A percentile compares a stretch with the other conserved stretches of the same genome.
Conservation (phyloP, 2,797 vertebrate species). For the Enteromius mattozi region DNA sequence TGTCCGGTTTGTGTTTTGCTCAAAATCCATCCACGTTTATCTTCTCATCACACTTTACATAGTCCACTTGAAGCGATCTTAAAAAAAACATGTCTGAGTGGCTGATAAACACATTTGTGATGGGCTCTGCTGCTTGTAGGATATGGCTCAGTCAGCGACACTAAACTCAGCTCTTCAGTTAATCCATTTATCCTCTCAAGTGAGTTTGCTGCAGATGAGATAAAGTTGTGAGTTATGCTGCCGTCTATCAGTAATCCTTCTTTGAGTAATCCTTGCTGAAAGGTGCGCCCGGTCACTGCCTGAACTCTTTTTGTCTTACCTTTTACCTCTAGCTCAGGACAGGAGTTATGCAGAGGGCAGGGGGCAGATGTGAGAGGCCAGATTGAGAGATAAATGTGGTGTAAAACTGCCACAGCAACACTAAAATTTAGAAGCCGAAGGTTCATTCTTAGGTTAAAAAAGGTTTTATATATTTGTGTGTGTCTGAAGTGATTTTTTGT, state of each 20-base stretch:
- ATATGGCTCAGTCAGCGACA: conserved; percentile 41
- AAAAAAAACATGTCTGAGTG: conserved; percentile 26
- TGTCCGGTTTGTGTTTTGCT: background rate
- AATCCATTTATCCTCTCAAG: conserved; percentile 62
- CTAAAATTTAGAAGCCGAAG: conserved; percentile 15
- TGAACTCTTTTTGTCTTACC: conserved; percentile 41
- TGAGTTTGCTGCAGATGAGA: conserved; percentile 56
- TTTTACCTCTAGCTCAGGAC: conserved; percentile 10
- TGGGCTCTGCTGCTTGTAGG: background rate
- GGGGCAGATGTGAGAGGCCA: conserved; percentile 34
- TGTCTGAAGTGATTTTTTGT: conserved; percentile 1
- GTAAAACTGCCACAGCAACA: conserved; percentile 40
- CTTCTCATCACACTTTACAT: conserved; percentile 23
- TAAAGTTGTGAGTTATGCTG: conserved; percentile 48
- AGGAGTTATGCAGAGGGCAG: conserved; percentile 41
- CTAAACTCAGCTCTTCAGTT: conserved; percentile 55
- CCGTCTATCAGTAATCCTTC: conserved; percentile 26
- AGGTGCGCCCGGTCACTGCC: conserved; percentile 42
- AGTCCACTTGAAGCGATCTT: conserved; percentile 38
- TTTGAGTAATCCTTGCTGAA: conserved; percentile 61
- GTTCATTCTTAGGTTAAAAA: conserved; percentile 39
- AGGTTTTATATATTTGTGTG: background rate
- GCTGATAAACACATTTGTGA: conserved; percentile 39
- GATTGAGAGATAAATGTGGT: conserved; percentile 38
- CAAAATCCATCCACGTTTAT: conserved; percentile 18